Percentiles rank a stretch among this genome's conserved stretches.
phyloP scores from a whole-genome alignment of 2,797 vertebrate genomes.

The Pterois miles region DNA sequence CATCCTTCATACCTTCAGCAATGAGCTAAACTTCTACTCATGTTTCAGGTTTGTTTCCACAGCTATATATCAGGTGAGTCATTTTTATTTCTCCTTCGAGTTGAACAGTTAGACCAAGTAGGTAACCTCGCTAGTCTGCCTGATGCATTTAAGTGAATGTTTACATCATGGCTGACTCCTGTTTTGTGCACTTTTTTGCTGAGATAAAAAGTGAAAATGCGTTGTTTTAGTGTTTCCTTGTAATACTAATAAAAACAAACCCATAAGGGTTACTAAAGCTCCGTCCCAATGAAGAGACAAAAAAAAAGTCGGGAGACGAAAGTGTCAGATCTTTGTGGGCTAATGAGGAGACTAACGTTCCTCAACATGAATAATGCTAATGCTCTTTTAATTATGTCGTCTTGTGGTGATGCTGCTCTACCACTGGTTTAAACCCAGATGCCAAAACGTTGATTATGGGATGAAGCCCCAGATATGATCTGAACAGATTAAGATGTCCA shows the following conservation, averaged over 20 bases:
- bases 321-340: neutral
- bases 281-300: neutral
- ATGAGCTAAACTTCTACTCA: slow-evolving; percentile 11
- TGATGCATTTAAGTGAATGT: too few relatives aligned
- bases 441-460: neutral
- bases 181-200: neutral
- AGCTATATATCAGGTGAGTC: slow-evolving; percentile 63
- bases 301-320: neutral
- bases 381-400: too few relatives aligned
- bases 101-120: neutral
- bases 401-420: too few relatives aligned
- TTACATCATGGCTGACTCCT: neutral
- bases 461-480: neutral
- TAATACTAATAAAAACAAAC: neutral
- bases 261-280: neutral
- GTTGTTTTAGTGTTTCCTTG: too few relatives aligned
- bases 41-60: slow-evolving; percentile 79
- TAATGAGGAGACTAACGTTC: too few relatives aligned
- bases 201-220: neutral
- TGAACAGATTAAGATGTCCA: neutral
- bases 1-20: neutral
- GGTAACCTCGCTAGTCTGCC: too few relatives aligned
- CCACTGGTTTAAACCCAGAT: neutral
- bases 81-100: neutral
- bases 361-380: too few relatives aligned